These are phyloP conservation scores for Ciconia stormi DNA, from an alignment of 2,113 vertebrate genomes.

Conservation along the genomic window DNA sequence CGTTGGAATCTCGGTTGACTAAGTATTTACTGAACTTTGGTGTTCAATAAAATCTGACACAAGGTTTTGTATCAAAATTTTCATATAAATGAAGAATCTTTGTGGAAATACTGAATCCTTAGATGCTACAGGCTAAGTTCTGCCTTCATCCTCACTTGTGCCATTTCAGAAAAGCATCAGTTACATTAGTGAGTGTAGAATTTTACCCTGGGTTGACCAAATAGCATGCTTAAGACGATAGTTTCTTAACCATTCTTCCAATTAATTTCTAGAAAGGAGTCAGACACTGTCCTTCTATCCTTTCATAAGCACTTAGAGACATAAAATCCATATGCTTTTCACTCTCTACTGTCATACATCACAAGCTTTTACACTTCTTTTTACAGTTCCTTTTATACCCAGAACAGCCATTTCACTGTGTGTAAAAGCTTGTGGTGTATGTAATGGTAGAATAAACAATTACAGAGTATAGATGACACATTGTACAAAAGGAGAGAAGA, in stretches of 20 bases:
- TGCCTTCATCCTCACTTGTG: background rate
- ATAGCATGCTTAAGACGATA: background rate
- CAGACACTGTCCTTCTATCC: background rate
- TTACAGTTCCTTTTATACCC: conserved; percentile 40
- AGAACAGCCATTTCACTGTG: conserved; percentile 1
- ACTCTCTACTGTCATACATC: conserved; percentile 11
- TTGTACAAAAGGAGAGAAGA: background rate
- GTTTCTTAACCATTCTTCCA: background rate
- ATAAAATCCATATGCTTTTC: conserved; percentile 2
- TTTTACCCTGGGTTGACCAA: background rate
- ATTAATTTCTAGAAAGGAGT: background rate
- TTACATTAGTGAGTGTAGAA: background rate
- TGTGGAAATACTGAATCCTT: background rate
- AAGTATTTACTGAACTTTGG: background rate
- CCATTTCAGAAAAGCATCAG: background rate
- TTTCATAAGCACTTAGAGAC: background rate
- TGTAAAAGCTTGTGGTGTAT: conserved; percentile 56
- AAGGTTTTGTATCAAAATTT: background rate
- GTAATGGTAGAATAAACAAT: conserved; percentile 49
- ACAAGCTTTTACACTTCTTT: conserved; percentile 34
- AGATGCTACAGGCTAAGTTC: background rate
- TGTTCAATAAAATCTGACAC: background rate
- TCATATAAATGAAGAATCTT: background rate
- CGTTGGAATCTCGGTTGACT: background rate
- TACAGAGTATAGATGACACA: background rate